phyloP scores from a whole-genome alignment of 1,140 invertebrate genomes.

The Ptiloglossa arizonensis region DNA sequence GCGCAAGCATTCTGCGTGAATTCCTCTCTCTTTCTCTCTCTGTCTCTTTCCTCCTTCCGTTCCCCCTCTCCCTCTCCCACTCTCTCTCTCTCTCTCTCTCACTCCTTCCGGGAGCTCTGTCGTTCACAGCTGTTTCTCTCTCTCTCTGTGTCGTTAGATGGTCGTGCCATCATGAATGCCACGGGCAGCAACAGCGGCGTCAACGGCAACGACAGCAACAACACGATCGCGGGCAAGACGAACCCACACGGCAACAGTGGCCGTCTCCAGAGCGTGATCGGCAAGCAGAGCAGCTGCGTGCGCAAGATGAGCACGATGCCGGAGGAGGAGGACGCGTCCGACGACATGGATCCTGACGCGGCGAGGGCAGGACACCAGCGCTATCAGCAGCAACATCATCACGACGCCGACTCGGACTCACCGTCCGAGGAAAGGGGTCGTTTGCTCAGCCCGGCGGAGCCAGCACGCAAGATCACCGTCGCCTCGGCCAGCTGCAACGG shows the following conservation, averaged over 20 bases:
- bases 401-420: slow-evolving; percentile 67
- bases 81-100: not conserved
- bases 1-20: slow-evolving; percentile 35
- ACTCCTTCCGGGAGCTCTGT: not conserved
- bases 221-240: slow-evolving; percentile 22
- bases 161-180: slow-evolving; percentile 62
- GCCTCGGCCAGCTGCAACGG: slow-evolving; percentile 44
- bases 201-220: slow-evolving; percentile 39
- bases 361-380: slow-evolving; percentile 30
- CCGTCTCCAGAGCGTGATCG: slow-evolving; percentile 43
- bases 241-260: slow-evolving; percentile 30
- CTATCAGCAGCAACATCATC: slow-evolving; percentile 46
- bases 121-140: not conserved
- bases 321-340: slow-evolving; percentile 74
- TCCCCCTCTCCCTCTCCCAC: not conserved
- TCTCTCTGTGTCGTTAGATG: slow-evolving; percentile 41
- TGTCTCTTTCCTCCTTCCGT: too few relatives aligned
- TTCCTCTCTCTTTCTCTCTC: not conserved
- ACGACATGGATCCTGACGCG: slow-evolving; percentile 70
- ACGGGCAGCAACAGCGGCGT: slow-evolving; percentile 42
- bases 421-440: slow-evolving; percentile 71
- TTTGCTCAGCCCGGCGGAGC: slow-evolving; percentile 59
- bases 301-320: slow-evolving; percentile 77
- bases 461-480: slow-evolving; percentile 56
- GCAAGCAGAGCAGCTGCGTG: slow-evolving; percentile 53